Conservation (phyloP, 2,888 invertebrate species). For the Microdon myrmicae region DNA sequence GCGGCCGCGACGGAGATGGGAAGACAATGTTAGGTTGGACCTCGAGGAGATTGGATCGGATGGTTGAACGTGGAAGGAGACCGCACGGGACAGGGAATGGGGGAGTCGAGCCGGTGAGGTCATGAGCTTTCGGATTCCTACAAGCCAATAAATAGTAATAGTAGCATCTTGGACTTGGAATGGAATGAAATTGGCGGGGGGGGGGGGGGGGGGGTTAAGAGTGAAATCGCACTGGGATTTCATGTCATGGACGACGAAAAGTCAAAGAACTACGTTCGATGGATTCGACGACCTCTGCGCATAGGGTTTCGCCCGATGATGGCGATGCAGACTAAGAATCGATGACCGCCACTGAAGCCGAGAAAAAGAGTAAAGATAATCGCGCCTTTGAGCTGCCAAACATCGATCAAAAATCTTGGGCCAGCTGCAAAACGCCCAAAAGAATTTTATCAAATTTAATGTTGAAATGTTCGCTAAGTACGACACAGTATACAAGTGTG, state of each 20-base stretch:
- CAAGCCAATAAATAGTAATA: too few relatives aligned
- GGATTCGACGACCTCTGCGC: conserved; percentile 64
- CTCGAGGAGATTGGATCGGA: too few relatives aligned
- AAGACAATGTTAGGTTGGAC: too few relatives aligned
- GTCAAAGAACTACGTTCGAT: conserved; percentile 73
- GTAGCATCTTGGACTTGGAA: too few relatives aligned
- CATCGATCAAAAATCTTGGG: conserved; percentile 91
- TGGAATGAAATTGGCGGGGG: too few relatives aligned
- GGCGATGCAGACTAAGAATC: conserved; percentile 65
- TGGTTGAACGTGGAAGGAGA: too few relatives aligned
- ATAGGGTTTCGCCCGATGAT: conserved; percentile 60
- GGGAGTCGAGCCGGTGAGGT: too few relatives aligned
- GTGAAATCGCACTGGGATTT: conserved; percentile 87
- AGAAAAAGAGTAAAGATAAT: conserved; percentile 77
- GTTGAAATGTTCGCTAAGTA: conserved; percentile 79
- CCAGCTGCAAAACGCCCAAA: conserved; percentile 92
- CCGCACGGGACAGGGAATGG: too few relatives aligned
- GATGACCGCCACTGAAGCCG: conserved; percentile 65
- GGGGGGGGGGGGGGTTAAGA: too few relatives aligned
- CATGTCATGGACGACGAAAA: conserved; percentile 79
- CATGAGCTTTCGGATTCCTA: too few relatives aligned
- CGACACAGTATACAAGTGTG: conserved; percentile 16
- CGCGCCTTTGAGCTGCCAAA: conserved; percentile 86
- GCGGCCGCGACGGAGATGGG: too few relatives aligned
- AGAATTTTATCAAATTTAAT: conserved; percentile 90